These are phyloP conservation scores for Galbula dea DNA, from an alignment of 2,113 vertebrate genomes.

Conservation along the genomic window DNA sequence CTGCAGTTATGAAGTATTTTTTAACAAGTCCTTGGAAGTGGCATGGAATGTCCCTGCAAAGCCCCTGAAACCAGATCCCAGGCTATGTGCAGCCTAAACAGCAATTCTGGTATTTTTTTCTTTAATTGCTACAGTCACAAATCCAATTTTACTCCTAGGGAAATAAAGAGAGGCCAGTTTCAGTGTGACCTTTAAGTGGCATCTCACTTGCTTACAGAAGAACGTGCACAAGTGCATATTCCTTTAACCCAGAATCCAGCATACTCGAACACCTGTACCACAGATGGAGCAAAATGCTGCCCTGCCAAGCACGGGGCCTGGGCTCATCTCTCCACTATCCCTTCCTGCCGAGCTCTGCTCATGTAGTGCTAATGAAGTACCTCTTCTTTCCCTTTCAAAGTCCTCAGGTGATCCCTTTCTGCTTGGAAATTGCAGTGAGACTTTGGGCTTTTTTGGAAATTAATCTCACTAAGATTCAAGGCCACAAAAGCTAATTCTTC, in stretches of 20 bases:
- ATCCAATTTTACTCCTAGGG: not conserved
- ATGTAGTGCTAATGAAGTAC: constrained; percentile 26
- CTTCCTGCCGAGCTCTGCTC: constrained; percentile 1
- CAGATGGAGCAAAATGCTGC: not conserved
- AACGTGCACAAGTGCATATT: not conserved
- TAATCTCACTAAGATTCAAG: constrained; percentile 4
- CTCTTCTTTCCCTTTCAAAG: constrained; percentile 27
- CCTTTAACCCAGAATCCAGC: not conserved
- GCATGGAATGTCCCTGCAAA: not conserved
- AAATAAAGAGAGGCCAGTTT: not conserved
- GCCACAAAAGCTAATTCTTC: not conserved
- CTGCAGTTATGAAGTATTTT: not conserved
- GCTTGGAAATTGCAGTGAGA: not conserved
- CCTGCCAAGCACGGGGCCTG: not conserved
- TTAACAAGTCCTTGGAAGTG: constrained; percentile 5
- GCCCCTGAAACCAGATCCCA: not conserved
- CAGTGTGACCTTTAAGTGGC: not conserved
- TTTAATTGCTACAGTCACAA: not conserved
- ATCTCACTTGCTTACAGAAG: not conserved
- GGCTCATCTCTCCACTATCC: not conserved
- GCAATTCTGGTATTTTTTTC: not conserved
- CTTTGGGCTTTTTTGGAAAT: not conserved
- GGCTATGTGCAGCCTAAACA: not conserved
- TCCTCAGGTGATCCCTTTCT: constrained; percentile 40
- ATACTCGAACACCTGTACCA: rapidly evolving